Evolutionary conservation across 2,113 vertebrate species (phyloP), one percentile per base, ranked within the genome.

Genomic region (Thamnaconus septentrionalis): DNA sequence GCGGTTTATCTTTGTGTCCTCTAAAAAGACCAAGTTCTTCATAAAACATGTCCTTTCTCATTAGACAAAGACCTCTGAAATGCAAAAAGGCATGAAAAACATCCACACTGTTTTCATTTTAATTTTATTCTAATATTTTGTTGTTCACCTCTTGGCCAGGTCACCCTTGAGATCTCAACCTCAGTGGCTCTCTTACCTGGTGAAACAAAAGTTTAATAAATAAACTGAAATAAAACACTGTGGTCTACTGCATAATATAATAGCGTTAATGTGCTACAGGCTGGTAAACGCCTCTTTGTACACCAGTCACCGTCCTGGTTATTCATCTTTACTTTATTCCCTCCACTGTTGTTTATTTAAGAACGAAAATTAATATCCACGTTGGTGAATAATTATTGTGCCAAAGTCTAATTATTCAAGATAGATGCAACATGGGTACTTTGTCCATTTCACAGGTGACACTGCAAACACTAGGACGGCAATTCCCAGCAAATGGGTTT

Each of bases 31-130:
- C 61, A 31, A 1, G 2, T 31, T 31, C 18, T 31, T 31, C 18
- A 31, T 31, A 76, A 64, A 78, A 75, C 66, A 62, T 76, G 58
- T 45, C 52, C 52, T 18, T 57, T 67, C 68, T 79, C 53, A 79
- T 81, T 66, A 69, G 79, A 82, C 71, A 76, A 73, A 50, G 78
- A 71, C 63, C 80, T 31, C 51, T 52, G 59, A 71, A 79, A 80
- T 76, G 77, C 49, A 69, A 67, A 73, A 64, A 67, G 41, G 62
- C 66, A 75, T 31, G 18, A 31, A 31, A 31, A 31, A 31, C 18
- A 31, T 31, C 18, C 18, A 31, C 18, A 31, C 18, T 31, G 18
- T 31, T 31, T 31, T 31, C 18, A 31, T 31, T 31, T 31, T 31
- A 31, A 31, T 31, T 31, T 31, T 31, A 31, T 31, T 31, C 18